phyloP scores from a whole-genome alignment of 2,797 vertebrate species.

The Anomalospiza imberbis region DNA sequence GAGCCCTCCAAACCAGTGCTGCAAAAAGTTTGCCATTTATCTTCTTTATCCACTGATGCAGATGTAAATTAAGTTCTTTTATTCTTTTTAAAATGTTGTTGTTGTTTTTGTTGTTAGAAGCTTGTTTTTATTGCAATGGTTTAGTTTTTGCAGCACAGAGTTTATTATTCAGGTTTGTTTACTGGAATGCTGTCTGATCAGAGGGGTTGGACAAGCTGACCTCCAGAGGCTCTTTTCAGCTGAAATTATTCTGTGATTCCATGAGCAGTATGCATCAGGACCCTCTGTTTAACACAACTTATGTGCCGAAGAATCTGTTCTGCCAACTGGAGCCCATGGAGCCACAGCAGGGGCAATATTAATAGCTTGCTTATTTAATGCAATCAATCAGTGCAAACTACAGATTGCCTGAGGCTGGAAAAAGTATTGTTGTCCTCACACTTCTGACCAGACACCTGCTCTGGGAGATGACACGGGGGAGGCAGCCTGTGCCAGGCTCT shows the following conservation, averaged over 20 bases:
- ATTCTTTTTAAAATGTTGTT: neutral
- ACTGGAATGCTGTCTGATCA: neutral
- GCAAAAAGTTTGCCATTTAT: neutral
- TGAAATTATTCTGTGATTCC: neutral
- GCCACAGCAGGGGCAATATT: neutral
- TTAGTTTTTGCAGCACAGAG: neutral
- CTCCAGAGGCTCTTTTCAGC: neutral
- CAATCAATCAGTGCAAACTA: conserved; percentile 6
- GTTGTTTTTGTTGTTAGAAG: neutral
- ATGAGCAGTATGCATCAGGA: neutral
- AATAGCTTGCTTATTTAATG: conserved; percentile 4
- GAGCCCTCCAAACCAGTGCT: neutral
- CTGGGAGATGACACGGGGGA: neutral
- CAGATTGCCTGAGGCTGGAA: neutral
- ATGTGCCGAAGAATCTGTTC: neutral
- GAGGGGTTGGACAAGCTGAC: neutral
- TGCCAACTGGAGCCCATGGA: neutral
- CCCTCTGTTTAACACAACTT: neutral
- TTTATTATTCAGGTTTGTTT: neutral
- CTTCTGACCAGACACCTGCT: neutral
- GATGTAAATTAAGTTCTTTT: neutral
- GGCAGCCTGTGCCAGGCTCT: neutral
- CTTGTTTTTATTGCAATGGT: neutral
- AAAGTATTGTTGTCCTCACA: neutral
- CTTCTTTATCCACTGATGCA: neutral